Percentiles rank a stretch among this genome's conserved stretches.
phyloP scores from a whole-genome alignment of 2,113 vertebrate species.

The Mohoua ochrocephala region DNA sequence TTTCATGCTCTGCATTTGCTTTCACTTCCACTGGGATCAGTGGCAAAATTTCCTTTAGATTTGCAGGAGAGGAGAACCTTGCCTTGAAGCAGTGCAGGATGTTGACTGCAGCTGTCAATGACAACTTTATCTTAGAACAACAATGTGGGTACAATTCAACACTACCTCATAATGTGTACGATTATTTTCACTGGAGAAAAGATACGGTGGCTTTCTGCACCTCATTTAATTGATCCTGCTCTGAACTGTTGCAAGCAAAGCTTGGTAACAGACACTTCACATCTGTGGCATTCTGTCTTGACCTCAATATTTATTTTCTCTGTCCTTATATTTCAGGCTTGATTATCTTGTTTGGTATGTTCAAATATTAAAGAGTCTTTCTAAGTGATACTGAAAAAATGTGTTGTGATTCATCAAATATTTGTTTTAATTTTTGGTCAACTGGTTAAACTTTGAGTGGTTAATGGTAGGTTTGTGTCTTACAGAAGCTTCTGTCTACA shows the following conservation, averaged over 20 bases:
- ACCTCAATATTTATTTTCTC: not conserved
- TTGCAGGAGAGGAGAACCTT: not conserved
- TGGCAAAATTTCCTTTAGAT: not conserved
- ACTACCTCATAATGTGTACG: rapidly evolving
- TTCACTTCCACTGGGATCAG: not conserved
- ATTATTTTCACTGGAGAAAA: not conserved
- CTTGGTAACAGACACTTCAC: not conserved
- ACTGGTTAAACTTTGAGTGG: not conserved
- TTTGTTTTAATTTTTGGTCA: not conserved
- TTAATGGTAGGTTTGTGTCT: not conserved
- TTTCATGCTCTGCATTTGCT: not conserved
- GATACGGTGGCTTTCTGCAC: not conserved
- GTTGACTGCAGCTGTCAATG: not conserved
- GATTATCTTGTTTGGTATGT: not conserved
- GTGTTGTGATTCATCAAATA: not conserved
- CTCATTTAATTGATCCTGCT: not conserved
- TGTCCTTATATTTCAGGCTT: not conserved
- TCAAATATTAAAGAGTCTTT: not conserved
- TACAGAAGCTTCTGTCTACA: not conserved
- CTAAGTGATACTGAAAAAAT: not conserved
- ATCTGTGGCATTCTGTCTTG: not conserved
- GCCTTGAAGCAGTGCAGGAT: not conserved
- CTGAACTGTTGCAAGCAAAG: not conserved
- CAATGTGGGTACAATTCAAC: not conserved
- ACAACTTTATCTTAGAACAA: not conserved